Evolutionary conservation across 2,797 vertebrate species (phyloP).

Genomic region (Coregonus ussuriensis): DNA sequence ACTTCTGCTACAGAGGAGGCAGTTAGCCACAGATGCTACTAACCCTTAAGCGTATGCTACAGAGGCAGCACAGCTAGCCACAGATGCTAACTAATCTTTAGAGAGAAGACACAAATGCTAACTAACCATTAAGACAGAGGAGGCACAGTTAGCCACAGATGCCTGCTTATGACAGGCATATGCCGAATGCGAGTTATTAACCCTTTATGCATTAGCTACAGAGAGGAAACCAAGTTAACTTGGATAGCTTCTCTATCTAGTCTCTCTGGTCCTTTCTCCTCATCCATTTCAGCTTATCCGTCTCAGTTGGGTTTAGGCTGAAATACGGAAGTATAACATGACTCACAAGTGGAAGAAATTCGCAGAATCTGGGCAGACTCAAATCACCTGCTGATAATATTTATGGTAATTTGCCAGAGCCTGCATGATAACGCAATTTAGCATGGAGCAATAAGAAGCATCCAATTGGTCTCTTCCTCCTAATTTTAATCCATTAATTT

Average conservation of each 20-base stretch:
- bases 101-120: too few relatives aligned
- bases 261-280: neutral
- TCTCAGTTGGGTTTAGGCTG: constrained; percentile 11
- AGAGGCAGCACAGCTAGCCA: neutral
- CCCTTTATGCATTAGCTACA: neutral
- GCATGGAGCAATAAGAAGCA: constrained; percentile 24
- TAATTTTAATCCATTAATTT: constrained; percentile 53
- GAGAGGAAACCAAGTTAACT: too few relatives aligned
- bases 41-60: neutral
- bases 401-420: constrained; percentile 25
- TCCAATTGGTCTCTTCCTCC: constrained; percentile 47
- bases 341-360: constrained; percentile 28
- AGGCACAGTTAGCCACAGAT: neutral
- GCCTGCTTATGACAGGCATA: neutral
- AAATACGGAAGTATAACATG: neutral
- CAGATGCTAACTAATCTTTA: neutral
- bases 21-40: neutral
- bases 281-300: neutral
- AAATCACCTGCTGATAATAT: constrained; percentile 35
- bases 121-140: neutral
- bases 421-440: constrained; percentile 20
- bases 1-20: neutral
- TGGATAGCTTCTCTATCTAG: neutral
- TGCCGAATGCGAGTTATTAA: neutral
- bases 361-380: constrained; percentile 2